Base-by-base conservation (phyloP, 2,888 invertebrate genomes). In the Zaprionus bogoriensis region DNA sequence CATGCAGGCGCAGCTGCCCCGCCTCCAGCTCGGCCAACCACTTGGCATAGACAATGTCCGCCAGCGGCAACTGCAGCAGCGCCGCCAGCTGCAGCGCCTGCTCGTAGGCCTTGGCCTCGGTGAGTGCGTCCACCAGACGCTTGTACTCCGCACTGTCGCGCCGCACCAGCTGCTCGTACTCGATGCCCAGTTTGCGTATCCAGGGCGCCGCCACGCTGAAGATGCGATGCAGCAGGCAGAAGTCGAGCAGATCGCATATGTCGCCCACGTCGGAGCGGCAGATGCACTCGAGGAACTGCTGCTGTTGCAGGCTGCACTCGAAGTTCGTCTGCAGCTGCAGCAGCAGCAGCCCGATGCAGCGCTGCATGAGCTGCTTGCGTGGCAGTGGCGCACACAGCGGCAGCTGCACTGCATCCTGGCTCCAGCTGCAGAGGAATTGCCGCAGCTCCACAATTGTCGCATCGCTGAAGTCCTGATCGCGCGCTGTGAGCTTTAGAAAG, bases 221-320 rank as follows among this genome's bases (percentile, higher is more conserved):
- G 41, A 94, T 92, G 72, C 92, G 91, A 36, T 90, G 85, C 14
- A 91, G 61, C 59, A 89, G 73, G 25, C 90, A 87, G 71, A 93
- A 92, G 79, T 92, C 90, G 1, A 93, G 84, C 14, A 90, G 88
- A 62, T 88, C 74, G 67, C 88, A 87, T 57, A 94, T 92, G 71
- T 93, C 93, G 27, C 92, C 92, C 72, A 94, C 92, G 50, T 93
- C 92, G 0, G 93, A 92, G 19, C 92, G 91, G 47, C 92, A 92
- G 30, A 95, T 89, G 63, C 92, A 92, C 46, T 92, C 91, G 2
- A 96, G 89, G 67, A 95, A 93, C 74, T 93, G 92, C 27, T 93
- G 92, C 88, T 95, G 94, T 77, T 94, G 93, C 72, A 92, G 92
- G 0, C 93, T 92, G 50, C 95, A 95, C 32, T 92, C 92, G 69